Percentiles rank a stretch among this genome's conserved stretches.
Evolutionary conservation across 1,140 invertebrate species (phyloP).

Genomic region (Choristoneura fumiferana): DNA sequence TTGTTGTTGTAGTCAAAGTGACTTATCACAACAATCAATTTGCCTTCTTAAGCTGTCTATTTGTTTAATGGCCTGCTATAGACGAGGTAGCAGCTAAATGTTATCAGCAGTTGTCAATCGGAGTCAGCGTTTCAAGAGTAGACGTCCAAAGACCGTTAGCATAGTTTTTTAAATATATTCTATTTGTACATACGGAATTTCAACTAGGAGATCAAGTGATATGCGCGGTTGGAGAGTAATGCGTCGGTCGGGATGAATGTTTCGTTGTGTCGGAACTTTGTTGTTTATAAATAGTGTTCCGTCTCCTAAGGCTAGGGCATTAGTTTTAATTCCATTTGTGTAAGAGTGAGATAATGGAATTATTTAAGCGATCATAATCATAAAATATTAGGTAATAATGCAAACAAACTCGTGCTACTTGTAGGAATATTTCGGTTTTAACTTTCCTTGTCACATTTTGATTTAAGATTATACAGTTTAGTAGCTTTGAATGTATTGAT

Average conservation of each 20-base stretch:
- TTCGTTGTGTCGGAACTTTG: constrained; percentile 35
- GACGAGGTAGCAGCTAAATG: constrained; percentile 56
- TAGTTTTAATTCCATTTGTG: not conserved
- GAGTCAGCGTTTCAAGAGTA: constrained; percentile 47
- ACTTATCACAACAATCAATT: constrained; percentile 67
- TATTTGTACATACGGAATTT: constrained; percentile 46
- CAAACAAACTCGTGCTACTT: too few relatives aligned
- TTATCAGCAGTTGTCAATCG: constrained; percentile 66
- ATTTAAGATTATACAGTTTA: too few relatives aligned
- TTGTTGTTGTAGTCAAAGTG: constrained; percentile 37
- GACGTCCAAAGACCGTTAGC: constrained; percentile 24
- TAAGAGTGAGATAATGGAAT: constrained; percentile 5
- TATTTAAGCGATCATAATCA: constrained; percentile 14
- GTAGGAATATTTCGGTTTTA: too few relatives aligned
- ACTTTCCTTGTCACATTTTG: too few relatives aligned
- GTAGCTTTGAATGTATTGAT: too few relatives aligned
- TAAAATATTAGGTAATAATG: not conserved
- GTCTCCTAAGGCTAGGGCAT: constrained; percentile 16
- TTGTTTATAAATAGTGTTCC: constrained; percentile 27
- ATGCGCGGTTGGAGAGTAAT: constrained; percentile 42
- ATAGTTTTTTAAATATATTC: constrained; percentile 32
- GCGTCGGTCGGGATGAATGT: constrained; percentile 37
- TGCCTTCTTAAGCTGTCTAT: constrained; percentile 53
- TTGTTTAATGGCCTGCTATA: constrained; percentile 61
- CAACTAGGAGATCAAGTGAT: constrained; percentile 42